Evolutionary conservation across 2,888 invertebrate species (phyloP).

Genomic region (Mycalesis mineus): DNA sequence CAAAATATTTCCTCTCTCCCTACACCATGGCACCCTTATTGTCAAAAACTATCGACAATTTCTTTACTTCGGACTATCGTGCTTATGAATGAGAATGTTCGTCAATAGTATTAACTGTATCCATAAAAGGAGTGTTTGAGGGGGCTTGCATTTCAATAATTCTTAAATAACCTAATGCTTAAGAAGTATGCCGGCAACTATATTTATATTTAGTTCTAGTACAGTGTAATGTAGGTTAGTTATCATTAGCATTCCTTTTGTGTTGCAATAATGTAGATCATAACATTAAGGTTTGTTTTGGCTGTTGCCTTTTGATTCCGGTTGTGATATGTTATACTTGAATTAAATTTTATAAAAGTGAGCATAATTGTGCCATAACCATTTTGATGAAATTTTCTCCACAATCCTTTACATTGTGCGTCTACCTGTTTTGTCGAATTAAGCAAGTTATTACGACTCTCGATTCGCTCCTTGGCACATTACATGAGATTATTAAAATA

Average conservation of each 20-base stretch:
- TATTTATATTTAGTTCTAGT: background rate
- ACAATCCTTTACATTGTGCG: conserved; percentile 23
- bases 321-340: conserved; percentile 25
- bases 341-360: background rate
- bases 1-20: too few species aligned
- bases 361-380: conserved; percentile 19
- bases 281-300: conserved; percentile 19
- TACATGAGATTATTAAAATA: background rate
- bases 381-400: conserved; percentile 16
- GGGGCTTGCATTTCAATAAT: too few species aligned
- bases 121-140: too few species aligned
- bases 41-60: too few species aligned
- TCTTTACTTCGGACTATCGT: too few species aligned
- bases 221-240: conserved; percentile 7
- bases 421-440: conserved; percentile 2
- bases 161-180: too few species aligned
- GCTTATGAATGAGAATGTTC: too few species aligned
- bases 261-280: conserved; percentile 19
- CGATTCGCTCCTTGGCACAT: background rate
- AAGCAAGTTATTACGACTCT: conserved; percentile 1
- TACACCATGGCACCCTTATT: too few species aligned
- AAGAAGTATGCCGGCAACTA: too few species aligned
- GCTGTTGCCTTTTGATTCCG: conserved; percentile 22
- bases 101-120: too few species aligned
- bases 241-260: conserved; percentile 20